Conservation (phyloP, 2,888 invertebrate genomes). For the Eurois occulta region DNA sequence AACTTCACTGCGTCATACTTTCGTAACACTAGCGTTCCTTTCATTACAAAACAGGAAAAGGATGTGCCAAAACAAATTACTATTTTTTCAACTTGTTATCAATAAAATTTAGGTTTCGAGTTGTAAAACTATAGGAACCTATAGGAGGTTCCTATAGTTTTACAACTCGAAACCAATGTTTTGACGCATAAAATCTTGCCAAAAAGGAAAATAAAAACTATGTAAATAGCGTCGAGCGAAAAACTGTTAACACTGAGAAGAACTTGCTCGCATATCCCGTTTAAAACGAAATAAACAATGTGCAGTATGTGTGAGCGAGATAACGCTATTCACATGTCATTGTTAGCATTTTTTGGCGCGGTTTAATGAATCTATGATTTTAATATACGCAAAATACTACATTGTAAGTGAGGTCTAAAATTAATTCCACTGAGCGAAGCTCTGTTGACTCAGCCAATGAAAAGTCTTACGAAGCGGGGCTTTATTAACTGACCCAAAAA, state of each 20-base stretch:
- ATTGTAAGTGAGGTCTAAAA: neutral
- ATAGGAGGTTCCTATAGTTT: no score
- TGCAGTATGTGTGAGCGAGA: no score
- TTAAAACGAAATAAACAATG: no score
- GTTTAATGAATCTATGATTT: no score
- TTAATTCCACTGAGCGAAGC: neutral
- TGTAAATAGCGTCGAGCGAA: no score
- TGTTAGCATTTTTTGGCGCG: no score
- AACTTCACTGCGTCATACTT: constrained; percentile 19
- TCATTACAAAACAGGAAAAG: constrained; percentile 10
- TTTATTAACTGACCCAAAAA: neutral
- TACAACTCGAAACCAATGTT: neutral
- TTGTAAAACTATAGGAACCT: no score
- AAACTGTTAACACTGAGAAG: no score
- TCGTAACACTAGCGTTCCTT: neutral
- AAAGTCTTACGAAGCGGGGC: neutral
- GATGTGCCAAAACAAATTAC: constrained; percentile 3
- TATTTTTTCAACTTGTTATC: neutral
- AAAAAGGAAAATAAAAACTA: neutral
- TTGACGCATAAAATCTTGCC: neutral
- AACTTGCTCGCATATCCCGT: no score
- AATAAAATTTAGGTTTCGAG: neutral
- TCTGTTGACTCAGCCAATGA: neutral
- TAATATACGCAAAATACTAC: neutral
- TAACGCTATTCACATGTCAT: no score